phyloP scores from a whole-genome alignment of 1,140 invertebrate genomes.

The Sesamia nonagrioides region DNA sequence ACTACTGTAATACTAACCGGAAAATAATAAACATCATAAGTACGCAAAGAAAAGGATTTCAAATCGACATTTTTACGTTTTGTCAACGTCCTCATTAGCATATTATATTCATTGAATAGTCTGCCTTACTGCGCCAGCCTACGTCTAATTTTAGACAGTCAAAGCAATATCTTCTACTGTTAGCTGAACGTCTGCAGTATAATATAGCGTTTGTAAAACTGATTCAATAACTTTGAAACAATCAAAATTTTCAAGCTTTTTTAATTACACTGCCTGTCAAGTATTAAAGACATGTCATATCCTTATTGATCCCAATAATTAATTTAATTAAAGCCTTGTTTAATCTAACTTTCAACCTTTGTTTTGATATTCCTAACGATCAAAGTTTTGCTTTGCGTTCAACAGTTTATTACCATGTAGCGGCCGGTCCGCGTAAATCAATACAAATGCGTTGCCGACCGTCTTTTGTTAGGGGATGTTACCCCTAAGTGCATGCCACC shows the following conservation, averaged over 20 bases:
- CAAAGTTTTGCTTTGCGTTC: slow-evolving; percentile 4
- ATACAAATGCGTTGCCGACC: slow-evolving; percentile 77
- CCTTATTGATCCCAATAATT: neutral
- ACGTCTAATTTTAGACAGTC: neutral
- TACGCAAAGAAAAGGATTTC: slow-evolving; percentile 1
- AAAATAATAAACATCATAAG: neutral
- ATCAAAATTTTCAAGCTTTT: no score
- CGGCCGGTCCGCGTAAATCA: slow-evolving; percentile 65
- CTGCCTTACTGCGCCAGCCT: neutral
- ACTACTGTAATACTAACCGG: neutral
- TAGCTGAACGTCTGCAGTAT: neutral
- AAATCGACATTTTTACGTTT: neutral
- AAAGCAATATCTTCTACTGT: neutral
- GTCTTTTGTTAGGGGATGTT: slow-evolving; percentile 78
- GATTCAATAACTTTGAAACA: no score
- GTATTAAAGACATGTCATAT: neutral
- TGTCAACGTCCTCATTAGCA: neutral
- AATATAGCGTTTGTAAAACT: no score
- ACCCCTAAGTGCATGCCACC: slow-evolving; percentile 66
- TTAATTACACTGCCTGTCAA: no score
- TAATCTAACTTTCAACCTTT: neutral
- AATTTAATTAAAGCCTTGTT: neutral
- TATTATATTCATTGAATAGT: slow-evolving; percentile 22
- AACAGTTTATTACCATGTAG: slow-evolving; percentile 37
- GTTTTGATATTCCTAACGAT: neutral